Evolutionary conservation across 2,797 vertebrate genomes (phyloP).

Genomic region (Lepidocolaptes lacrymiger): DNA sequence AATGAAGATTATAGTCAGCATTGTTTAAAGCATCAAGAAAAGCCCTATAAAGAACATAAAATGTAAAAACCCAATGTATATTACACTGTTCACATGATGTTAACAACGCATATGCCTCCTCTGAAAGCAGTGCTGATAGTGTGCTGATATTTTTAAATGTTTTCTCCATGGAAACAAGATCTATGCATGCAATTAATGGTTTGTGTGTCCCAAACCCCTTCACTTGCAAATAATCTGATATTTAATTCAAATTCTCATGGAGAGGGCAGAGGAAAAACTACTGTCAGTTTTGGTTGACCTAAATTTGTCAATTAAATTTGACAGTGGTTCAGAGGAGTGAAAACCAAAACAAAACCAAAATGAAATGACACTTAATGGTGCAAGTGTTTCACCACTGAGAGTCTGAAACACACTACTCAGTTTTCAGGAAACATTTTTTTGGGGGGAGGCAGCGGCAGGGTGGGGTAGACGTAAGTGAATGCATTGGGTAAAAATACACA

Average conservation of each 20-base stretch:
- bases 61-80: background rate
- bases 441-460: too few species aligned
- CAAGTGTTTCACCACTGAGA: background rate
- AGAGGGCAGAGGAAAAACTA: background rate
- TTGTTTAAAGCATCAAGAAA: background rate
- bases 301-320: background rate
- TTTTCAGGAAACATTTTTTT: background rate
- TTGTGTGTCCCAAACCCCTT: background rate
- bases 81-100: background rate
- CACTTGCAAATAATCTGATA: background rate
- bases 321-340: background rate
- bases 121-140: background rate
- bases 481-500: background rate
- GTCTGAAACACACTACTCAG: background rate
- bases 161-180: background rate
- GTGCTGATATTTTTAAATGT: background rate
- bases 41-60: background rate
- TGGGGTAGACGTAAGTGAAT: background rate
- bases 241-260: background rate
- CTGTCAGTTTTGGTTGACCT: background rate
- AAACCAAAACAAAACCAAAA: background rate
- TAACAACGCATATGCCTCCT: background rate
- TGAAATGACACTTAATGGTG: background rate
- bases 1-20: background rate
- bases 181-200: background rate